Evolutionary conservation across 2,797 vertebrate genomes (phyloP), one percentile per base, ranked within the genome.

Genomic region (Lepilemur ruficaudatus): DNA sequence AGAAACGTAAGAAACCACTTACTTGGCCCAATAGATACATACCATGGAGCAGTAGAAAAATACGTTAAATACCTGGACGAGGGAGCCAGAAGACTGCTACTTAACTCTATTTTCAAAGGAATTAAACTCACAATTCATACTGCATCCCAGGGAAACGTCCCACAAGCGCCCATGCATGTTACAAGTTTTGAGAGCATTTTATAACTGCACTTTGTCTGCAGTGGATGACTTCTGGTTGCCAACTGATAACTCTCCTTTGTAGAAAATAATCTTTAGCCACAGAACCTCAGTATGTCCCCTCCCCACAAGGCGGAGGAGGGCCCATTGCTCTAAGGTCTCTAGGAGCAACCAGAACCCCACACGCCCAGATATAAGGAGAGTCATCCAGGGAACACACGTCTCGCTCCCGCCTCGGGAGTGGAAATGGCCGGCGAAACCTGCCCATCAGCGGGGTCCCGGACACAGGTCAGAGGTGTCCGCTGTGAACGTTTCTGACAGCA

Each of bases 101-200:
- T 35, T 63, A 83, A 97, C 78, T 95, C 80, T 63, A 87, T 70
- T 94, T 94, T 85, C 73, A 57, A 91, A 97, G 78, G 72, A 73
- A 80, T 38, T 80, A 79, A 50, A 88, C 70, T 70, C 81, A 57
- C 22, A 94, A 83, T 67, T n/a, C 38, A 67, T 6, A 75, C 1
- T 28, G 32, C 50, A 73, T 80, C 61, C 52, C 83, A 63, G 10
- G n/a, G 43, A 80, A 78, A 94, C 1, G 46, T 89, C 57, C 52
- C 70, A 87, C 32, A 55, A 46, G 67, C 2, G 3, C 76, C 4
- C 61, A 75, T 3, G 38, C 59, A 78, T 9, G 46, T 61, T 18
- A n/a, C 52, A 94, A 89, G 63, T 95, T 95, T 41, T 25, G 41
- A 93, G 30, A 67, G 43, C 50, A 89, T 89, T 93, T 92, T 72